Percentiles rank a stretch among this genome's conserved stretches.
Evolutionary conservation across 2,797 vertebrate species (phyloP).

Genomic region (Apogon hyalosoma): DNA sequence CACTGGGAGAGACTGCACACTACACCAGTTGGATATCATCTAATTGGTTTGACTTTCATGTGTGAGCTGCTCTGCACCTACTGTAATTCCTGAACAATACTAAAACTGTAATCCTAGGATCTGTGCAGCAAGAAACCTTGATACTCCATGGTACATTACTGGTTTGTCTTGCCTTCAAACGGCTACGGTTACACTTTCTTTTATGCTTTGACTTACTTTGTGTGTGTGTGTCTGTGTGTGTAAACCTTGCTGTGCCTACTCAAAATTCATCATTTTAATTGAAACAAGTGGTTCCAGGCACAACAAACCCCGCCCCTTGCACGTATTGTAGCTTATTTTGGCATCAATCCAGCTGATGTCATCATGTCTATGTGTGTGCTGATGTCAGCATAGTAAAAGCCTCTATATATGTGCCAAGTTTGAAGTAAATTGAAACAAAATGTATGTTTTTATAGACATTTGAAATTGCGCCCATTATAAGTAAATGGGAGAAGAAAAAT

Average conservation of each 20-base stretch:
- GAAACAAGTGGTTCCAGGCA: no score
- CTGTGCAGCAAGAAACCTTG: constrained; percentile 1
- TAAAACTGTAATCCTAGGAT: background rate
- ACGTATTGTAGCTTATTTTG: no score
- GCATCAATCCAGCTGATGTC: no score
- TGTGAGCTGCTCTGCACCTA: constrained; percentile 14
- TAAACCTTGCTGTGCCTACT: background rate
- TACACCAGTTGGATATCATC: constrained; percentile 36
- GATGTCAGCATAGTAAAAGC: no score
- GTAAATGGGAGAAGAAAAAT: no score
- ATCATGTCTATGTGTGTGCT: no score
- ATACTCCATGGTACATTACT: no score
- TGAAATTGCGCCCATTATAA: no score
- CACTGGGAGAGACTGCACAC: constrained; percentile 26
- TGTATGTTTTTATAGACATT: no score
- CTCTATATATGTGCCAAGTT: no score
- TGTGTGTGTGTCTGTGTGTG: background rate
- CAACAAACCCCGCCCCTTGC: no score
- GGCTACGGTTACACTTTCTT: background rate
- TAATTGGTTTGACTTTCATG: constrained; percentile 42
- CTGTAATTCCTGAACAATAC: constrained; percentile 9
- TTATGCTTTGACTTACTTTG: background rate
- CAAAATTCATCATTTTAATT: background rate
- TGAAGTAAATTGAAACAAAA: no score
- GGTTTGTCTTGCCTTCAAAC: background rate